These are phyloP conservation scores for Drosophila willistoni DNA, from an alignment of 1,140 invertebrate species.

Conservation along the genomic window DNA sequence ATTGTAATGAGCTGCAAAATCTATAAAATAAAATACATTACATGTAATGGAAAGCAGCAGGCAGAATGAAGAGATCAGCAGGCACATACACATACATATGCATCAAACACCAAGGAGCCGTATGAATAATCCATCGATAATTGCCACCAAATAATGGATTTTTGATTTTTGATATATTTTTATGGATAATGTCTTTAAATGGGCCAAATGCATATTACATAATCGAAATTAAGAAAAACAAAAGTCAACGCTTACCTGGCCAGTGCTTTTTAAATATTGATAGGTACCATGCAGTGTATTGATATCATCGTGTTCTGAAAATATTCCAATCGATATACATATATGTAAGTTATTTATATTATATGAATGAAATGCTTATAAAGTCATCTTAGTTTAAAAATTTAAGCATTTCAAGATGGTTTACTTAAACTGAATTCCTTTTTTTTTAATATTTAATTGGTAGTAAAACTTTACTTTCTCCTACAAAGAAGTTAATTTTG, in stretches of 20 bases:
- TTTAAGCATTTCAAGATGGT: no score
- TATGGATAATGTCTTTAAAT: conserved; percentile 54
- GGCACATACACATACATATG: conserved; percentile 8
- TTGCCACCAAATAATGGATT: conserved; percentile 54
- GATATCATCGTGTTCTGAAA: conserved; percentile 78
- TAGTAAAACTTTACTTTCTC: no score
- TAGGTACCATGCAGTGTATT: conserved; percentile 80
- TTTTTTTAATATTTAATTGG: no score
- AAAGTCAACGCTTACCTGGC: conserved; percentile 66
- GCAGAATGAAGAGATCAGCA: conserved; percentile 28
- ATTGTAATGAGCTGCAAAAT: conserved; percentile 11
- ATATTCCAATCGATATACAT: neutral
- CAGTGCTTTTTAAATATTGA: conserved; percentile 81
- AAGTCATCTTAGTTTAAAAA: no score
- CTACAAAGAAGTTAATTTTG: no score
- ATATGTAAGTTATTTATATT: no score
- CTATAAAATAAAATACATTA: conserved; percentile 19
- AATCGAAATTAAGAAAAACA: neutral
- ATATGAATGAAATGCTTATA: no score
- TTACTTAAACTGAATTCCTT: no score
- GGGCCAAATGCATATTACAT: conserved; percentile 31
- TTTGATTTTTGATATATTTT: no score
- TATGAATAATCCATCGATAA: conserved; percentile 40
- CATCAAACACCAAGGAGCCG: conserved; percentile 76
- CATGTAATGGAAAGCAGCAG: conserved; percentile 8